Percentiles rank a stretch among this genome's conserved stretches.
These are phyloP conservation scores for Semibalanus balanoides DNA, from an alignment of 1,140 invertebrate species.

Conservation along the genomic window DNA sequence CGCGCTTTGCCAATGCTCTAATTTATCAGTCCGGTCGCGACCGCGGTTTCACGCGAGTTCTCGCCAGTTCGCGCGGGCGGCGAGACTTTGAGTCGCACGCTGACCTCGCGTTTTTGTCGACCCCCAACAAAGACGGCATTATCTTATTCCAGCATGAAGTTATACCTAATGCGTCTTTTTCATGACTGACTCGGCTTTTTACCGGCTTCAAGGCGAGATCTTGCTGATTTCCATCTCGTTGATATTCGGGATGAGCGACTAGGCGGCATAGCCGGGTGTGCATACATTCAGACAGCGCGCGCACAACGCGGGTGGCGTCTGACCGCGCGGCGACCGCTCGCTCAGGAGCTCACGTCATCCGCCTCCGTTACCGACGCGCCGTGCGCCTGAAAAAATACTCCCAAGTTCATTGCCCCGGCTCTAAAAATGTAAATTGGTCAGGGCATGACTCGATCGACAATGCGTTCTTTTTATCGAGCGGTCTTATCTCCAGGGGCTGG, in stretches of 20 bases:
- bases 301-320: too few species aligned
- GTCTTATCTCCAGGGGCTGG: not conserved
- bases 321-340: too few species aligned
- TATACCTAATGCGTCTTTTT: constrained; percentile 1
- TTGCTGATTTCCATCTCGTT: not conserved
- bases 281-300: not conserved
- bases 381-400: not conserved
- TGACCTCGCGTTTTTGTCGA: not conserved
- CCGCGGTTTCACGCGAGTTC: too few species aligned
- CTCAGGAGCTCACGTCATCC: too few species aligned
- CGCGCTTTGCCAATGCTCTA: not conserved
- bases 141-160: not conserved
- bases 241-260: not conserved
- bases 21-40: not conserved
- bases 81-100: too few species aligned
- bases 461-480: not conserved
- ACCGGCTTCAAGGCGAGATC: not conserved
- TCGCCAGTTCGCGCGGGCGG: too few species aligned
- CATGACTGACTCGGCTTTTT: not conserved
- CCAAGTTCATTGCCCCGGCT: not conserved
- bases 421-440: not conserved
- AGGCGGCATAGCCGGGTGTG: not conserved
- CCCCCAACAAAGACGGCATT: not conserved
- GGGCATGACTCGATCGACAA: not conserved
- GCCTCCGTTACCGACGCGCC: not conserved